Evolutionary conservation across 2,797 vertebrate genomes (phyloP), one percentile per base, ranked within the genome.

Genomic region (Ispidina picta): DNA sequence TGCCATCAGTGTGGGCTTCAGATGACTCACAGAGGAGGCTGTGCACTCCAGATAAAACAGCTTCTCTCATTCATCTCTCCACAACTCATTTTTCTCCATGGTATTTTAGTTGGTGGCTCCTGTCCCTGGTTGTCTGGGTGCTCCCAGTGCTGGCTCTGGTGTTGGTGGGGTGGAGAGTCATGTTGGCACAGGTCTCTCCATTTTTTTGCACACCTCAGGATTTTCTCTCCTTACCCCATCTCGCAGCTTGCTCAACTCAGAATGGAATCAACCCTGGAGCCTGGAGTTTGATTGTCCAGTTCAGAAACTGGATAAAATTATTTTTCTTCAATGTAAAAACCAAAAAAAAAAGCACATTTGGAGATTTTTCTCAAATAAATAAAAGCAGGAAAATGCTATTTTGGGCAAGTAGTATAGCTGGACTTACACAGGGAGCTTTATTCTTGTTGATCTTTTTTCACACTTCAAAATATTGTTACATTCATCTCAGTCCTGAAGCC

Each of bases 41-140:
- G 39, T 44, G 55, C 16, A 31, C 12, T 10, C 14, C 26, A 15
- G 51, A 14, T 15, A 21, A 75, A 80, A 43, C 5, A 10, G 8
- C 4, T 69, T 65, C 18, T 73, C 12, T 25, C 46, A 6, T 26
- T 31, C 16, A 16, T 8, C 48, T 46, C 33, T 49, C 56, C 52
- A 19, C 1, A 0, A 16, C 23, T 5, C 15, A 26, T 51, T 25
- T 52, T 22, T 55, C 17, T 5, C 48, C 35, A 7, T 7, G 35
- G 19, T 9, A 4, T 56, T 64, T 43, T 11, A 25, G 10, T 19
- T 19, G 54, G 6, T 28, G 74, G 8, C 17, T 69, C 28, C 23
- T 62, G 9, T 31, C n/a, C 26, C 33, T 33, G 14, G 26, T 2
- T 43, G 19, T 16, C 29, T 22, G 26, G 16, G 13, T 44, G 19